Percentiles rank a stretch among this genome's conserved stretches.
Conservation (phyloP, 92 coral and sea anemone species). For the Phymanthus crucifer region DNA sequence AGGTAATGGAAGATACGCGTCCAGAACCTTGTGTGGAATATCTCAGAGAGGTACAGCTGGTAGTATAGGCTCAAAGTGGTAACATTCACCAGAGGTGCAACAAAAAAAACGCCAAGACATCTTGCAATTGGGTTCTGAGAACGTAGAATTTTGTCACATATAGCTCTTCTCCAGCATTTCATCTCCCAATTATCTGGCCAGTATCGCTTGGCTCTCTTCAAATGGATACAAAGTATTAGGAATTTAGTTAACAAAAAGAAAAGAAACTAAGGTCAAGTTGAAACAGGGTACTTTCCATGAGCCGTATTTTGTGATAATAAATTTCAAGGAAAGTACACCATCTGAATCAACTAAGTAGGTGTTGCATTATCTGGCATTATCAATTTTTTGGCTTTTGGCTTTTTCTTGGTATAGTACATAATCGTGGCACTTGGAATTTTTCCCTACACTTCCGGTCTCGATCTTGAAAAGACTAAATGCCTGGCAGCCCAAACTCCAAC, state of each 20-base stretch:
- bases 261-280: no score
- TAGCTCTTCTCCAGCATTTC: slow-evolving; percentile 59
- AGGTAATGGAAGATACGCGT: slow-evolving; percentile 74
- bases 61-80: slow-evolving; percentile 83
- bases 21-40: slow-evolving; percentile 74
- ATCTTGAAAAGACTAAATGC: no score
- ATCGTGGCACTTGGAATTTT: no score
- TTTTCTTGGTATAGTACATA: no score
- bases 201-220: slow-evolving; percentile 37
- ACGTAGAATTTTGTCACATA: slow-evolving; percentile 59
- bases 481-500: no score
- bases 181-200: slow-evolving; percentile 86
- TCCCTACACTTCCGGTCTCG: no score
- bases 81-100: slow-evolving; percentile 78
- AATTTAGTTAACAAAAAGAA: background rate
- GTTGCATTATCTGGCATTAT: no score
- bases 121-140: slow-evolving; percentile 67
- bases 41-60: slow-evolving; percentile 79
- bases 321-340: no score
- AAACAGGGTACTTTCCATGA: no score
- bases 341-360: no score
- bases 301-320: no score
- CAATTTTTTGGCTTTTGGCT: no score
- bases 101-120: slow-evolving; percentile 67
- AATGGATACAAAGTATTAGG: background rate